A percentile compares a stretch with the other conserved stretches of the same genome.
Conservation (phyloP, 2,888 invertebrate species). For the Agriopis aurantiaria region DNA sequence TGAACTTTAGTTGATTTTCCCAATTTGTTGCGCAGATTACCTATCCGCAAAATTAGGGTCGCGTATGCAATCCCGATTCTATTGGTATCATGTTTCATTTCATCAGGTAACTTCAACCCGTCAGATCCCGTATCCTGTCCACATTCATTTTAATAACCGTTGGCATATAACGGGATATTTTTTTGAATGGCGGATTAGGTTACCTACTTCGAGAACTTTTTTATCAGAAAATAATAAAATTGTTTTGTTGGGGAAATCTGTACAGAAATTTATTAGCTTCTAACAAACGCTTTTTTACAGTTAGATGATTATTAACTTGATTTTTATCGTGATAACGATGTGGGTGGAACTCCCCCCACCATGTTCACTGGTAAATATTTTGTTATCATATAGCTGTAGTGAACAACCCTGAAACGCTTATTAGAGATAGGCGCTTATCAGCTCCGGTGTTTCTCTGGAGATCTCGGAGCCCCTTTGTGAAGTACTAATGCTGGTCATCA, state of each 20-base stretch:
- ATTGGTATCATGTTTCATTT: slow-evolving; percentile 17
- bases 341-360: no score
- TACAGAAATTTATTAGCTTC: not conserved
- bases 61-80: not conserved
- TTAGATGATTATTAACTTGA: no score
- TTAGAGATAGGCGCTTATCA: no score
- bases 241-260: not conserved
- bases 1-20: not conserved
- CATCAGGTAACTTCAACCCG: no score
- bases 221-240: not conserved
- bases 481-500: no score
- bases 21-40: not conserved
- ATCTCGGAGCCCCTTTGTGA: no score
- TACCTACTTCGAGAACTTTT: not conserved
- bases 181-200: slow-evolving; percentile 2
- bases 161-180: slow-evolving; percentile 1
- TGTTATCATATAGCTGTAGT: no score
- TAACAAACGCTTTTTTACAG: no score
- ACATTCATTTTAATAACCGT: slow-evolving; percentile 2
- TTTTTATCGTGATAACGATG: no score
- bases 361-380: no score
- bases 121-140: not conserved
- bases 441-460: no score
- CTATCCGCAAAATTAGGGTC: not conserved
- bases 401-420: no score